phyloP scores from a whole-genome alignment of 2,797 vertebrate species.

The Ibycter americanus region DNA sequence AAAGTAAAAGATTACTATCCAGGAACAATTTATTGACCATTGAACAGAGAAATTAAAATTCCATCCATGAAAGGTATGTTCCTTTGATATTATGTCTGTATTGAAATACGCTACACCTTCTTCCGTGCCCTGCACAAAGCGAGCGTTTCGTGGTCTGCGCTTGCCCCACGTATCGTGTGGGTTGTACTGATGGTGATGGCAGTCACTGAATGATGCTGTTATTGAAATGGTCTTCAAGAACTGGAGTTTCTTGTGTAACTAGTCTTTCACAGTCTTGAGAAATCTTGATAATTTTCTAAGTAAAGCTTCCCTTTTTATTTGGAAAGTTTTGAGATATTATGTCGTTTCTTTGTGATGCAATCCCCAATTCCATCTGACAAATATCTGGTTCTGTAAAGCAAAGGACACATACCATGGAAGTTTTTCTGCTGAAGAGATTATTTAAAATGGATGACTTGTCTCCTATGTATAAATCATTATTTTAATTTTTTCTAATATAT shows the following conservation, averaged over 20 bases:
- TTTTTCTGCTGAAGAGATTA: neutral
- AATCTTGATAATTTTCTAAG: neutral
- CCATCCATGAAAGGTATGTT: neutral
- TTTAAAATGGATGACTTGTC: neutral
- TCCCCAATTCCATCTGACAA: neutral
- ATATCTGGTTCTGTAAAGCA: neutral
- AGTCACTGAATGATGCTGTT: neutral
- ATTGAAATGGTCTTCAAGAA: neutral
- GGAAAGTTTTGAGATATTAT: neutral
- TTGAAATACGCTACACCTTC: neutral
- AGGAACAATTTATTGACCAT: neutral
- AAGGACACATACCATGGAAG: neutral
- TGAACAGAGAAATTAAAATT: constrained; percentile 18
- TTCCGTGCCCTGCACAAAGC: neutral
- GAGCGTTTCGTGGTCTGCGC: neutral
- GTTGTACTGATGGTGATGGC: neutral
- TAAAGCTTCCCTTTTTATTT: neutral
- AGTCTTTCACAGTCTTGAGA: neutral
- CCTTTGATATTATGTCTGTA: neutral
- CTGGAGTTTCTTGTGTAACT: neutral
- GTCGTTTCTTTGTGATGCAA: neutral
- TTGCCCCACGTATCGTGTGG: neutral
- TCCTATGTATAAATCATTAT: neutral
- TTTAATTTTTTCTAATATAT: neutral
- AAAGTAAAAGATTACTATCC: neutral